phyloP scores from a whole-genome alignment of 2,888 invertebrate species.

The Orchesella flavescens region DNA sequence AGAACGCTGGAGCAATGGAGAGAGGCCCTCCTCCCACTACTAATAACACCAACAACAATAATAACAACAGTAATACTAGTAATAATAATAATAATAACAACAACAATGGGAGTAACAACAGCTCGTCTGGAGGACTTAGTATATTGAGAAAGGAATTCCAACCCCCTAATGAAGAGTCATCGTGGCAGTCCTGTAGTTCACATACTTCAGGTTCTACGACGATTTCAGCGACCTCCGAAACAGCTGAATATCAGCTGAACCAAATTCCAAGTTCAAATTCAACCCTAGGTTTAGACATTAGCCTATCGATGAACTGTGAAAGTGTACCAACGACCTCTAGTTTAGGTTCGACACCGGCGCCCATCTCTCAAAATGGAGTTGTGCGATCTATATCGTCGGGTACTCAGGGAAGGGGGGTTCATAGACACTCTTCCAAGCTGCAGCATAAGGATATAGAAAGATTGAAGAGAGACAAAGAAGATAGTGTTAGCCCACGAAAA shows the following conservation, averaged over 20 bases:
- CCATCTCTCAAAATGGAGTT: constrained; percentile 69
- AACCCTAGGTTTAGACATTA: constrained; percentile 16
- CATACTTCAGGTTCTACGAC: constrained; percentile 85
- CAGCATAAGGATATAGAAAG: constrained; percentile 68
- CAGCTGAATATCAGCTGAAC: constrained; percentile 70
- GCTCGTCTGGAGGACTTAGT: constrained; percentile 50
- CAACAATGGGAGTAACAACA: constrained; percentile 15
- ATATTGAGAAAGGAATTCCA: constrained; percentile 72
- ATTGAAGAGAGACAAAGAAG: constrained; percentile 69
- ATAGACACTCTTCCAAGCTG: constrained; percentile 62
- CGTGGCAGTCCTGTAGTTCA: constrained; percentile 72
- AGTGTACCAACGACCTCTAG: constrained; percentile 26
- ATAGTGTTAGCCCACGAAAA: constrained; percentile 85
- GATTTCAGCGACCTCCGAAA: constrained; percentile 84
- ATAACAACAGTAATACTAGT: constrained; percentile 19
- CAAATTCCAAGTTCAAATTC: constrained; percentile 54
- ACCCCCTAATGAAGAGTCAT: constrained; percentile 71
- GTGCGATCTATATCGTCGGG: constrained; percentile 54
- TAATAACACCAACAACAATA: background rate
- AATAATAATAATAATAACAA: constrained; percentile 31
- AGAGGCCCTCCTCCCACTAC: constrained; percentile 28
- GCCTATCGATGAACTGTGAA: constrained; percentile 28
- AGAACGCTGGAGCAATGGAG: constrained; percentile 65
- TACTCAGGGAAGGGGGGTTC: constrained; percentile 31
- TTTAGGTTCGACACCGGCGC: constrained; percentile 20